Percentiles rank a stretch among this genome's conserved stretches.
phyloP scores from a whole-genome alignment of 2,113 vertebrate species.

The Aphyosemion australe region DNA sequence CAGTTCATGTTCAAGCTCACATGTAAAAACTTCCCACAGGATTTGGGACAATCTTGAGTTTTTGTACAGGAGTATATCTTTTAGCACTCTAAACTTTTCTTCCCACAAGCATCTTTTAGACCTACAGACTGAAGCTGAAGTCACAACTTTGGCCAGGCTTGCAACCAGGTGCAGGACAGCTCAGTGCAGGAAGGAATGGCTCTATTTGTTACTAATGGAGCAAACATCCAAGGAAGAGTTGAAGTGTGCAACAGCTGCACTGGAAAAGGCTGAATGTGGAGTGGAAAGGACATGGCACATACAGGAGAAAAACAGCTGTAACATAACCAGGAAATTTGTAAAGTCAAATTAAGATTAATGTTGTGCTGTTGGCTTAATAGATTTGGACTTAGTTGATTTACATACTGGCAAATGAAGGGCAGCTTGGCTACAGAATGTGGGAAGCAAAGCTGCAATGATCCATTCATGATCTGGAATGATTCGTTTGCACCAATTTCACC shows the following conservation, averaged over 20 bases:
- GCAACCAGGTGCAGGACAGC: constrained; percentile 61
- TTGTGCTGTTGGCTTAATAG: not conserved
- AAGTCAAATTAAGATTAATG: constrained; percentile 8
- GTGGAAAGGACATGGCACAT: constrained; percentile 15
- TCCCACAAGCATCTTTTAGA: constrained; percentile 29
- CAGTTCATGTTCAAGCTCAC: constrained; percentile 25
- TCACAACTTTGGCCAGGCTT: constrained; percentile 57
- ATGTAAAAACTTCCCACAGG: constrained; percentile 24
- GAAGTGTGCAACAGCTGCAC: constrained; percentile 52
- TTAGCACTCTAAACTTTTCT: constrained; percentile 3
- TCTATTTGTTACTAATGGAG: constrained; percentile 67
- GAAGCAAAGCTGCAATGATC: too few species aligned
- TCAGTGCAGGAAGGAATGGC: constrained; percentile 36
- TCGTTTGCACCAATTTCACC: not conserved
- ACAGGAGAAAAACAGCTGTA: constrained; percentile 5
- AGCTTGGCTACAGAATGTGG: not conserved
- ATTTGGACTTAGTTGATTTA: not conserved
- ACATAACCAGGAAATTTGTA: constrained; percentile 1
- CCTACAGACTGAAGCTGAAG: constrained; percentile 38
- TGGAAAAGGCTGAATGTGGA: constrained; percentile 29
- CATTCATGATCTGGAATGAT: not conserved
- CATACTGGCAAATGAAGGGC: not conserved
- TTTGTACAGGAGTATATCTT: constrained; percentile 29
- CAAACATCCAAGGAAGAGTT: constrained; percentile 34
- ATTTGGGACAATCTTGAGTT: constrained; percentile 19